A percentile compares a stretch with the other conserved stretches of the same genome.
These are phyloP conservation scores for Agriotes lineatus DNA, from an alignment of 2,888 invertebrate genomes.

Conservation along the genomic window DNA sequence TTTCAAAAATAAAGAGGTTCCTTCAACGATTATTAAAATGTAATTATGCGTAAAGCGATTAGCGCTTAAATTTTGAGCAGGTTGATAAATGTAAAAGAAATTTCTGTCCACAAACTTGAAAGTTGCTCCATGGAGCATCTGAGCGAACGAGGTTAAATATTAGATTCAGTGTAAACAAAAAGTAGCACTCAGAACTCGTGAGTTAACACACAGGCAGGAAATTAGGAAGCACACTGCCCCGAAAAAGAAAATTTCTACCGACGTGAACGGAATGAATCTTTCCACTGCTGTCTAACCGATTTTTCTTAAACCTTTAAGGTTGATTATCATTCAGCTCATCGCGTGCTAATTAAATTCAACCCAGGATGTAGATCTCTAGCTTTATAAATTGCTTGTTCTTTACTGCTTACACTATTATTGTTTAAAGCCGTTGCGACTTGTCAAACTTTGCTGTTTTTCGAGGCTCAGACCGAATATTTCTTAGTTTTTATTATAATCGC, in stretches of 20 bases:
- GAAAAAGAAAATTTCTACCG: not conserved
- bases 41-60: not conserved
- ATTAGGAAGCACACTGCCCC: not conserved
- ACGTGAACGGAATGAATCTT: slow-evolving; percentile 5
- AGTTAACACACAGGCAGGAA: not conserved
- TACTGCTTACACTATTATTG: slow-evolving; percentile 15
- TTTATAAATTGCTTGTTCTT: slow-evolving; percentile 10
- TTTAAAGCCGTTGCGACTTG: not conserved
- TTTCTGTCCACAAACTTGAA: too few species aligned
- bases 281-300: slow-evolving; percentile 2
- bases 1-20: not conserved
- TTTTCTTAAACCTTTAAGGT: slow-evolving; percentile 6
- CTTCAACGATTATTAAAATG: not conserved
- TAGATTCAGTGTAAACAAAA: not conserved
- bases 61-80: not conserved
- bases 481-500: too few species aligned
- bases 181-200: not conserved
- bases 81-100: not conserved
- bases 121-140: too few species aligned
- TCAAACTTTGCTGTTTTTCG: too few species aligned
- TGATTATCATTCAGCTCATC: slow-evolving; percentile 5
- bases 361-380: slow-evolving; percentile 11
- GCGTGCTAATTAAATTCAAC: slow-evolving; percentile 8
- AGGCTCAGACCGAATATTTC: too few species aligned
- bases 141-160: too few species aligned